Evolutionary conservation across 2,888 invertebrate genomes (phyloP).

Genomic region (Amblyjoppa proteus): DNA sequence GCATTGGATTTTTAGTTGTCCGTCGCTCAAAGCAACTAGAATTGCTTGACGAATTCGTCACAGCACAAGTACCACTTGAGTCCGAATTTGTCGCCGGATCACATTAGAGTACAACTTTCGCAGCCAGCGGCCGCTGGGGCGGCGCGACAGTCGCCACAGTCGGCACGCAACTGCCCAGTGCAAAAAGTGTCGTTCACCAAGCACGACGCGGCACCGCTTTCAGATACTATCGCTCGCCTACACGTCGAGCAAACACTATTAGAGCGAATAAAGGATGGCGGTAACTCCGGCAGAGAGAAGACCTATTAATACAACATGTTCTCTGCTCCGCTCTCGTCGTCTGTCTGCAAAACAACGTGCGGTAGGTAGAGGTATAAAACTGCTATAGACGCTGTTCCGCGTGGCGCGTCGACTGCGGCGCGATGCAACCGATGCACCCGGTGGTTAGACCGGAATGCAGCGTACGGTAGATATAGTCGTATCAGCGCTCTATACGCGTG

Average conservation of each 20-base stretch:
- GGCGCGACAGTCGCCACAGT: no score
- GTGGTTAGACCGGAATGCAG: neutral
- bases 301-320: constrained; percentile 5
- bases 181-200: neutral
- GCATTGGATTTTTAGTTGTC: no score
- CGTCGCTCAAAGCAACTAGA: no score
- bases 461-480: constrained; percentile 34
- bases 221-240: neutral
- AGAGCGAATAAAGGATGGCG: neutral
- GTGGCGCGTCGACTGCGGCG: neutral
- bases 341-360: neutral
- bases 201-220: neutral
- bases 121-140: no score
- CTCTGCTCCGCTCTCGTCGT: neutral
- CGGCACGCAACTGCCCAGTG: neutral
- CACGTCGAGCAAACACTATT: neutral
- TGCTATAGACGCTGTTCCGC: neutral
- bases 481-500: constrained; percentile 28
- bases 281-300: neutral
- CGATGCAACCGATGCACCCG: neutral
- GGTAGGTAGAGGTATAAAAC: constrained; percentile 1
- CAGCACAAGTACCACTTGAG: no score
- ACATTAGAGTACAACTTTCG: no score
- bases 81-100: no score
- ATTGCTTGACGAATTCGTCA: no score